Evolutionary conservation across 1,140 invertebrate genomes (phyloP).

Genomic region (Drosophila ambigua): DNA sequence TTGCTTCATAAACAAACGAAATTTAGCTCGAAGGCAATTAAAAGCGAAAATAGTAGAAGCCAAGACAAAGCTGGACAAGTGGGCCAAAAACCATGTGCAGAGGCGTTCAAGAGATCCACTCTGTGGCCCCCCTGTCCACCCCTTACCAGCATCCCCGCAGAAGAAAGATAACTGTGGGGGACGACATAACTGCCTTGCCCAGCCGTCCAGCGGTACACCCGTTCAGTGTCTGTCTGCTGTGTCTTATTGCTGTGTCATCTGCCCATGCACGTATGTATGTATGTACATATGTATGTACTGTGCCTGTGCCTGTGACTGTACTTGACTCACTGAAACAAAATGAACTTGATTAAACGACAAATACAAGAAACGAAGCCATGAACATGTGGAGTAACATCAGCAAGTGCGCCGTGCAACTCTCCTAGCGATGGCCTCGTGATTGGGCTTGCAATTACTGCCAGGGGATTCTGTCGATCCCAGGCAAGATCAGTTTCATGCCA

Average conservation of each 20-base stretch:
- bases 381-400: constrained; percentile 17
- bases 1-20: constrained; percentile 57
- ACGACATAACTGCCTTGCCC: constrained; percentile 41
- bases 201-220: neutral
- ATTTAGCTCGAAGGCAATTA: constrained; percentile 54
- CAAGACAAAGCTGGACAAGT: constrained; percentile 5
- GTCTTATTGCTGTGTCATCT: constrained; percentile 35
- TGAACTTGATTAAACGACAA: constrained; percentile 70
- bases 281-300: neutral
- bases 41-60: constrained; percentile 63
- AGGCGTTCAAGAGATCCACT: constrained; percentile 14
- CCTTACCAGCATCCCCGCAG: neutral
- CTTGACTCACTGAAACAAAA: constrained; percentile 20
- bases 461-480: no score
- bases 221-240: constrained; percentile 20
- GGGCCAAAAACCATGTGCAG: constrained; percentile 26
- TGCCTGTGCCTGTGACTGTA: neutral
- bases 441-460: neutral
- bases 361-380: constrained; percentile 37
- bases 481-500: no score
- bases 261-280: neutral
- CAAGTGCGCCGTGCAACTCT: constrained; percentile 24
- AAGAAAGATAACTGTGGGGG: constrained; percentile 12
- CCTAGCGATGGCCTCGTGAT: constrained; percentile 17
- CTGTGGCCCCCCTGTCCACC: neutral